Evolutionary conservation across 2,888 invertebrate genomes (phyloP).

Genomic region (Tanytarsus gracilentus): DNA sequence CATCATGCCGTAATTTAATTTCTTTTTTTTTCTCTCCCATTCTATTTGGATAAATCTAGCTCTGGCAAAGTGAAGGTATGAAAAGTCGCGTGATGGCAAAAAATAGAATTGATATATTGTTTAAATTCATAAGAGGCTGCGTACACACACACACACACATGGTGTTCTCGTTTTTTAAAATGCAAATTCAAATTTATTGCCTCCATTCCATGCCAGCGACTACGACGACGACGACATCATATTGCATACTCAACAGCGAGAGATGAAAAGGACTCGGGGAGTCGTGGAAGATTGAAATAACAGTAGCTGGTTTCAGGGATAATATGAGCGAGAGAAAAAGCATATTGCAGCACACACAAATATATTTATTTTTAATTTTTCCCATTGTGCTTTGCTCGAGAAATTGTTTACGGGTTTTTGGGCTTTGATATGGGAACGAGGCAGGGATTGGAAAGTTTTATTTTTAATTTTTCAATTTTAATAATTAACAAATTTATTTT

Average conservation of each 20-base stretch:
- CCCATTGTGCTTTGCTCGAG: conserved; percentile 7
- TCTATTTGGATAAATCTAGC: too few relatives aligned
- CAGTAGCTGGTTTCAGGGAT: background rate
- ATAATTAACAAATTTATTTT: too few relatives aligned
- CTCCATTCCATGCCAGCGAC: conserved; percentile 18
- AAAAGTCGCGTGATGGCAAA: too few relatives aligned
- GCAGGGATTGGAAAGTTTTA: too few relatives aligned
- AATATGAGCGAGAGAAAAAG: background rate
- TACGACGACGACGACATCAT: background rate
- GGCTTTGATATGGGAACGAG: too few relatives aligned
- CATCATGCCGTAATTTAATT: conserved; percentile 18
- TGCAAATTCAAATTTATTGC: conserved; percentile 29
- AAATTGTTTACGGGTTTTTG: conserved; percentile 1
- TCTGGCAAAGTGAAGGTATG: too few relatives aligned
- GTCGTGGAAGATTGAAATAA: background rate
- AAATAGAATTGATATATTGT: too few relatives aligned
- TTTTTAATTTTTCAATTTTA: too few relatives aligned
- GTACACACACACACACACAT: background rate
- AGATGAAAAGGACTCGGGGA: background rate
- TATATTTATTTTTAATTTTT: conserved; percentile 29
- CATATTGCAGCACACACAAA: conserved; percentile 22
- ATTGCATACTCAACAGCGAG: background rate
- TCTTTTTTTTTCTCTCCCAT: background rate
- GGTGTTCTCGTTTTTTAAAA: conserved; percentile 23
- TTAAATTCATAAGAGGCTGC: background rate